These are phyloP conservation scores for Drosophila prosaltans DNA, from an alignment of 1,140 invertebrate genomes.

Conservation along the genomic window DNA sequence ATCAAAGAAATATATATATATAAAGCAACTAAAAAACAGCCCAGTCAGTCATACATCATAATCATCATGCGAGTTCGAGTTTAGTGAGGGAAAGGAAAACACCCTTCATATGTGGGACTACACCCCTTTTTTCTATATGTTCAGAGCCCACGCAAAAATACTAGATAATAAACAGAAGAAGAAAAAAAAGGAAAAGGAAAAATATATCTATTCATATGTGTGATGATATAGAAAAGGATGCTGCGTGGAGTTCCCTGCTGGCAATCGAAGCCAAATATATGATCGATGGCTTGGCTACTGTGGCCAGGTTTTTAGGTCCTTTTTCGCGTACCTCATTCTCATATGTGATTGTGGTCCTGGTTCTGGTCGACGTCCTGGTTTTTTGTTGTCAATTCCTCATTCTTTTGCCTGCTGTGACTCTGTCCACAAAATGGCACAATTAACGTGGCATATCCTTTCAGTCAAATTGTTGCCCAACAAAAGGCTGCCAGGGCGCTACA, in stretches of 20 bases:
- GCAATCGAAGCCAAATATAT: slow-evolving; percentile 68
- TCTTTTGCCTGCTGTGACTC: slow-evolving; percentile 56
- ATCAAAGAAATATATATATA: slow-evolving; percentile 50
- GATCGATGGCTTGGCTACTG: slow-evolving; percentile 9
- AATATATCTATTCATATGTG: neutral
- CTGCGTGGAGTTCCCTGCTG: slow-evolving; percentile 44
- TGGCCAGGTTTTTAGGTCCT: neutral
- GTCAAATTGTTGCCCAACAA: slow-evolving; percentile 68
- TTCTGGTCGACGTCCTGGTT: too few relatives aligned
- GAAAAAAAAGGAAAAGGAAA: neutral
- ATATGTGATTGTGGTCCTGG: neutral
- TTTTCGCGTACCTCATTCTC: neutral
- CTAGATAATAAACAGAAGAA: slow-evolving; percentile 53
- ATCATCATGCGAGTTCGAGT: slow-evolving; percentile 48
- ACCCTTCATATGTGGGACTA: slow-evolving; percentile 50
- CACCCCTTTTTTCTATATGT: slow-evolving; percentile 43
- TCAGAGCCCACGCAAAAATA: slow-evolving; percentile 53
- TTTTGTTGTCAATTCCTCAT: neutral
- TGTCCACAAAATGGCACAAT: slow-evolving; percentile 81
- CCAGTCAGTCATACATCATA: slow-evolving; percentile 74
- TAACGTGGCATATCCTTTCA: slow-evolving; percentile 81
- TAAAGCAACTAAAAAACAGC: slow-evolving; percentile 53
- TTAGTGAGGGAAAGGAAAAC: slow-evolving; percentile 34
- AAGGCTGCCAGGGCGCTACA: slow-evolving; percentile 57
- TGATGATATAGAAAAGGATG: slow-evolving; percentile 8